phyloP scores from a whole-genome alignment of 1,140 invertebrate species.

The Drosophila teissieri region DNA sequence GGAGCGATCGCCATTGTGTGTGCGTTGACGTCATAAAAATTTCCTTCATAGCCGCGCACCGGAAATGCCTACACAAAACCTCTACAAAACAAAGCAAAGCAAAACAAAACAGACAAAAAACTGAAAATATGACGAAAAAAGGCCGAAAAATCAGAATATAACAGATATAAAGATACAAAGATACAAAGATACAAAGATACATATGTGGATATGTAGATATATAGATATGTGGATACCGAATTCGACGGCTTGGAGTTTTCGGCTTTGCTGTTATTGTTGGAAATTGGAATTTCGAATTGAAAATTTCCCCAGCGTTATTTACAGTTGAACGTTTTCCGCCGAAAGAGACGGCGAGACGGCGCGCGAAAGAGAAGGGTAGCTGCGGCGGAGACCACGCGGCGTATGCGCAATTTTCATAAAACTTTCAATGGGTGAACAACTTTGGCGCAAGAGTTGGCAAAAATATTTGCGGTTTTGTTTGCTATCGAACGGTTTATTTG shows the following conservation, averaged over 20 bases:
- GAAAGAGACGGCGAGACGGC: not conserved
- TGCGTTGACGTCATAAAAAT: slow-evolving; percentile 74
- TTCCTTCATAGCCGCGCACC: slow-evolving; percentile 62
- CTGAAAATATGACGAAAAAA: slow-evolving; percentile 4
- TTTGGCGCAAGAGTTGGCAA: not conserved
- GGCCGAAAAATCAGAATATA: slow-evolving; percentile 40
- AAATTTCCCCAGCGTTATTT: slow-evolving; percentile 50
- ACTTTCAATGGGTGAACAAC: slow-evolving; percentile 5
- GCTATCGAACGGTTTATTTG: not conserved
- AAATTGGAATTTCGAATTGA: slow-evolving; percentile 55
- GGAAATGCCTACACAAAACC: slow-evolving; percentile 70
- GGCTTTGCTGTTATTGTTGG: slow-evolving; percentile 36
- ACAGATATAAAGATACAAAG: slow-evolving; percentile 35
- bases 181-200: slow-evolving; percentile 25
- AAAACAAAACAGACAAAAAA: slow-evolving; percentile 1
- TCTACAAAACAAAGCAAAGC: slow-evolving; percentile 13
- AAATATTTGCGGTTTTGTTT: not conserved
- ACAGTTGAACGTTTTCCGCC: slow-evolving; percentile 42
- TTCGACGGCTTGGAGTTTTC: slow-evolving; percentile 10
- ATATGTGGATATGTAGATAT: slow-evolving; percentile 3
- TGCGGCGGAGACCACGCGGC: slow-evolving; percentile 27
- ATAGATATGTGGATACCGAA: slow-evolving; percentile 31
- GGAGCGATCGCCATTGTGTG: slow-evolving; percentile 33
- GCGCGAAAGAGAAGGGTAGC: not conserved
- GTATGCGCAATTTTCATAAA: slow-evolving; percentile 63